phyloP scores from a whole-genome alignment of 2,797 vertebrate genomes.

The Bradypus variegatus region DNA sequence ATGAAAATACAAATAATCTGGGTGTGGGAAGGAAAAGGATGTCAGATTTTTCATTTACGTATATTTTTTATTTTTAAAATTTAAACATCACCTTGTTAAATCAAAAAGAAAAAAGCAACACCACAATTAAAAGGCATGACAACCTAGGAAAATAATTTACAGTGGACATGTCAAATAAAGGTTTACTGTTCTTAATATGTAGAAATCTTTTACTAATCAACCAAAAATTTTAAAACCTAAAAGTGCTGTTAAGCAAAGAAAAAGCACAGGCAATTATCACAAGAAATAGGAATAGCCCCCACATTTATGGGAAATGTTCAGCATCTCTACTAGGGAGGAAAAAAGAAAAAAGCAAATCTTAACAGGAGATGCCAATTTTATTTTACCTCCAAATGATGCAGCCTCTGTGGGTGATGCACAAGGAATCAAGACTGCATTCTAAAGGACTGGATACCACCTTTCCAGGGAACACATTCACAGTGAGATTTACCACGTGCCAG shows the following conservation, averaged over 20 bases:
- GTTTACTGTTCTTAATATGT: neutral
- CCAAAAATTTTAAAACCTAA: neutral
- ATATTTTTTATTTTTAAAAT: neutral
- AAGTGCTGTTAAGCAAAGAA: neutral
- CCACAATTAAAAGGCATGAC: neutral
- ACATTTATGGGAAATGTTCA: too few species aligned
- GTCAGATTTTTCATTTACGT: too few species aligned
- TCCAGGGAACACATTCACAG: too few species aligned
- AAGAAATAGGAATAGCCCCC: neutral
- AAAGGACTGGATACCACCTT: too few species aligned
- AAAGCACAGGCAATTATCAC: neutral
- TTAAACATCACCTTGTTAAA: neutral
- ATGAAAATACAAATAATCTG: neutral
- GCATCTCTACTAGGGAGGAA: neutral
- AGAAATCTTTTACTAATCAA: neutral
- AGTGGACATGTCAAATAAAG: neutral
- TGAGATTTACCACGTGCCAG: neutral
- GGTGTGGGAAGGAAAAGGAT: neutral
- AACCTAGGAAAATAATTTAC: neutral
- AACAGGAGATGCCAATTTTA: fast-evolving
- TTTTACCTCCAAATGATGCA: neutral
- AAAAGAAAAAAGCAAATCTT: too few species aligned
- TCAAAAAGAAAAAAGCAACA: neutral
- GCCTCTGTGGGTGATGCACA: too few species aligned
- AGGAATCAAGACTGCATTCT: too few species aligned